phyloP scores from a whole-genome alignment of 2,888 invertebrate genomes.

The Nomada flava region DNA sequence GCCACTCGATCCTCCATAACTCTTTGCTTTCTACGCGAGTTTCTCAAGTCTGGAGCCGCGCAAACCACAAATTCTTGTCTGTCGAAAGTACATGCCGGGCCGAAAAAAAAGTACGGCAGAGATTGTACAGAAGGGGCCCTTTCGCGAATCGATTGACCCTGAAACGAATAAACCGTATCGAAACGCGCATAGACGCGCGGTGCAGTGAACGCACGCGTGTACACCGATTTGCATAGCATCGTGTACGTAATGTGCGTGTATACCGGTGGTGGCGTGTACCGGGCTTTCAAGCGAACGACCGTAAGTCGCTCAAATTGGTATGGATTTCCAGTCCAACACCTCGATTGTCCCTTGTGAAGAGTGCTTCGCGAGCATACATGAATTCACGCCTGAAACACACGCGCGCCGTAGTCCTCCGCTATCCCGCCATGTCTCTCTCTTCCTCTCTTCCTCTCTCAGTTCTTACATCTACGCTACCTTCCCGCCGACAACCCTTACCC shows the following conservation, averaged over 20 bases:
- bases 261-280: constrained; percentile 41
- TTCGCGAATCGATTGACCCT: constrained; percentile 13
- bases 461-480: neutral
- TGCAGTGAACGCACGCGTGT: constrained; percentile 23
- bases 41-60: neutral
- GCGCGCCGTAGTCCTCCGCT: constrained; percentile 56
- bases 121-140: too few relatives aligned
- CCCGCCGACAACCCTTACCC: constrained; percentile 18
- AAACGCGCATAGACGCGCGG: constrained; percentile 8
- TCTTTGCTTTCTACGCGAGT: neutral
- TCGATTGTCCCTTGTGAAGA: constrained; percentile 83
- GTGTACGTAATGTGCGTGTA: constrained; percentile 28
- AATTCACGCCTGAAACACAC: constrained; percentile 80
- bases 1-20: constrained; percentile 8
- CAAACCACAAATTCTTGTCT: neutral
- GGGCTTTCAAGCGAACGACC: constrained; percentile 78
- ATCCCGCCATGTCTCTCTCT: constrained; percentile 41
- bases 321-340: constrained; percentile 84
- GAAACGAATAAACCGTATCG: neutral
- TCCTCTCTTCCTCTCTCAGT: neutral
- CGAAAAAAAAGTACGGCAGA: too few relatives aligned
- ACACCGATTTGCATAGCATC: neutral
- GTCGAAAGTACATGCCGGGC: too few relatives aligned
- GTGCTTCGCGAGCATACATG: constrained; percentile 82
- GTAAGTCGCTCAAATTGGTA: constrained; percentile 83